Evolutionary conservation across 23 tunicate genomes (phyloP).

Genomic region (Aplidium turbinatum): DNA sequence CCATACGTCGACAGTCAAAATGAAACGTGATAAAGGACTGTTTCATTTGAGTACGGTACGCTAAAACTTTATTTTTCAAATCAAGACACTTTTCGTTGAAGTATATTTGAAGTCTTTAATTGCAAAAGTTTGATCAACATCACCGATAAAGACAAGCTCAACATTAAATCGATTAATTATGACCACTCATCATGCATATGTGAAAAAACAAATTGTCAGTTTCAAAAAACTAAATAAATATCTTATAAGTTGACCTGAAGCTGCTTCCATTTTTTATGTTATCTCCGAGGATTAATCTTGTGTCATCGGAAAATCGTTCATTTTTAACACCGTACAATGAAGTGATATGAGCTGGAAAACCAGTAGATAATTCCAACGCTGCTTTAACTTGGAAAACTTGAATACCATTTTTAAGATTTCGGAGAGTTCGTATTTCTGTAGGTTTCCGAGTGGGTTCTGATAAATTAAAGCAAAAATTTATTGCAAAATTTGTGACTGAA

Average conservation of each 20-base stretch:
- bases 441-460: background rate
- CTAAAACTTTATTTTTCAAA: no score
- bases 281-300: conserved; percentile 28
- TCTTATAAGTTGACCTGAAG: conserved; percentile 39
- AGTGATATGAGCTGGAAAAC: conserved; percentile 65
- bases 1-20: no score
- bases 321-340: conserved; percentile 23
- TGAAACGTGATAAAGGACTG: no score
- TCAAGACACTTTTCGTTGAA: no score
- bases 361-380: conserved; percentile 54
- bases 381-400: conserved; percentile 63
- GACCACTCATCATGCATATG: no score
- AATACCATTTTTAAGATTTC: conserved; percentile 60
- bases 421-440: conserved; percentile 55
- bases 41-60: no score
- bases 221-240: background rate
- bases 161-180: no score
- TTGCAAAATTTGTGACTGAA: background rate
- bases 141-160: no score
- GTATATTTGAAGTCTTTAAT: no score
- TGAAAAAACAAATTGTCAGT: no score
- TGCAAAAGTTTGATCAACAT: no score
- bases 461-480: background rate
- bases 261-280: conserved; percentile 60
- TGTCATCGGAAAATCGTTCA: conserved; percentile 20